Evolutionary conservation across 2,113 vertebrate genomes (phyloP).

Genomic region (Malurus cyaneus): DNA sequence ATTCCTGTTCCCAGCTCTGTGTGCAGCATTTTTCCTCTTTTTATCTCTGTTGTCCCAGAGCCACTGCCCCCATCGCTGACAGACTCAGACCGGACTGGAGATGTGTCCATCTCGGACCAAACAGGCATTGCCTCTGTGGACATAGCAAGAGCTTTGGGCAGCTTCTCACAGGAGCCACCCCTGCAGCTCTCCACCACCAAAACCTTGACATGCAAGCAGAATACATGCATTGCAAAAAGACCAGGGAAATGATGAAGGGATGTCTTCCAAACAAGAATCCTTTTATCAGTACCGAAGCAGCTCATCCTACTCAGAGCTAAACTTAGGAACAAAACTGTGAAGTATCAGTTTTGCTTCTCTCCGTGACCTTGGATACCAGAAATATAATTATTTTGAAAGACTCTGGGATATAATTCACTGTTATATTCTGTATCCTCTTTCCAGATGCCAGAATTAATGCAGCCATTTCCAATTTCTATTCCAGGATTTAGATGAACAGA

Average conservation of each 20-base stretch:
- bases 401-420: neutral
- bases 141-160: neutral
- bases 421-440: neutral
- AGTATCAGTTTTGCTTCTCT: neutral
- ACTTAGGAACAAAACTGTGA: rapidly evolving
- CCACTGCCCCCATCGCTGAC: rapidly evolving
- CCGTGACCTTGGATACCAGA: neutral
- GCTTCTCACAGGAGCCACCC: neutral
- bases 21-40: neutral
- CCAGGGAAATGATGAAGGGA: neutral
- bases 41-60: neutral
- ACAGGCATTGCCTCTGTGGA: rapidly evolving
- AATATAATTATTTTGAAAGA: neutral
- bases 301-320: neutral
- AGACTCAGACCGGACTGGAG: rapidly evolving
- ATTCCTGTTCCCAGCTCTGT: neutral
- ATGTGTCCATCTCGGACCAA: rapidly evolving
- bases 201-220: neutral
- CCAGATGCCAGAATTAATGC: neutral
- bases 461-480: neutral
- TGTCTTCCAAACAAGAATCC: neutral
- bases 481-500: neutral
- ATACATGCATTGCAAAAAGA: neutral
- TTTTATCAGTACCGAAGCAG: neutral
- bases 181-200: neutral